Evolutionary conservation across 2,113 vertebrate genomes (phyloP), one percentile per base, ranked within the genome.

Genomic region (Protobothrops mucrosquamatus): DNA sequence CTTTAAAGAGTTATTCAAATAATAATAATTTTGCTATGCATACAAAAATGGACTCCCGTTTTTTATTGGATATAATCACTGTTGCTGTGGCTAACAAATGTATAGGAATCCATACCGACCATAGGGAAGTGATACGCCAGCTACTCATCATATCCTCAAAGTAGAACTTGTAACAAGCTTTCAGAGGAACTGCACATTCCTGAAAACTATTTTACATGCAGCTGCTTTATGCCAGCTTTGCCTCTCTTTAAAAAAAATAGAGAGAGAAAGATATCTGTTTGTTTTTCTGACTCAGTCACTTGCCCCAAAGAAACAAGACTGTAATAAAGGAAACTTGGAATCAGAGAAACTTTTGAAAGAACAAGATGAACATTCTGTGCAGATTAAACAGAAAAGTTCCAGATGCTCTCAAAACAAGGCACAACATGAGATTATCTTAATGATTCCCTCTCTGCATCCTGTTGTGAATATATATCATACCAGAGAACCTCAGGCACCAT

Each of bases 331-430:
- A 57, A 91, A 91, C 14, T 91, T n/a, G 26, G 8, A 86, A 85
- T 18, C 6, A 74, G 24, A 48, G 29, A 86, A 52, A 92, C 29
- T 43, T 89, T 57, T 89, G 54, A 52, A 26, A n/a, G 54, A 61
- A 46, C 26, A 59, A 92, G 52, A 69, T 10, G 3, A 14, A 54
- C 20, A 51, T 86, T 51, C 46, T 29, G 43, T 57, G 51, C 12
- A 39, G 55, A 57, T 85, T 86, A 89, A 92, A 90, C 55, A 7
- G 74, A 81, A 89, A 93, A 90, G 88, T 90, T 93, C 74, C 89
- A 93, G 88, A 90, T 89, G 69, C 55, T 81, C 88, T 90, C 74
- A n/a, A 90, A 90, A 90, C 74, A 86, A 89, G 92, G 29, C 92
- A 59, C 92, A 90, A 51, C 56, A 61, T 90, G 92, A 18, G 15